Evolutionary conservation across 2,888 invertebrate genomes (phyloP), one percentile per base, ranked within the genome.

Genomic region (Steromphala cineraria): DNA sequence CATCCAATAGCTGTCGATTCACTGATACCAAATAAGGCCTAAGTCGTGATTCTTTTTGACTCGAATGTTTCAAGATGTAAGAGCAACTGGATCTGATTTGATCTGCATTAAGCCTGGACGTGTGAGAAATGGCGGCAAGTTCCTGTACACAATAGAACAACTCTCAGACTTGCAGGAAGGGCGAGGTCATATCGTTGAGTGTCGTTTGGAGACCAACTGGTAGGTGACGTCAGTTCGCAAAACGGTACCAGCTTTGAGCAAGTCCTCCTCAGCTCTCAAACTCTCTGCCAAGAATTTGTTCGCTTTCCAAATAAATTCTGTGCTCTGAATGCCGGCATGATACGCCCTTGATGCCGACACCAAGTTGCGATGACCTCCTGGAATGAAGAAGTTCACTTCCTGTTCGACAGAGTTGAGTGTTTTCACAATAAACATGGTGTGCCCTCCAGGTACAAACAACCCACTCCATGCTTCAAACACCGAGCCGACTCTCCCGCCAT

Each of bases 361-460:
- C 71, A 71, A 71, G 71, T 71, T 71, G 71, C n/a, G 28, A 19
- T 71, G 71, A 71, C 71, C 71, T 71, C 71, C 28, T 36, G 36
- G 71, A 28, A 40, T 36, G 71, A 36, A 71, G 71, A 71, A 31
- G 71, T 71, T 71, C 71, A 56, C 80, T 75, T 75, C 56, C 80
- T 67, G 78, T 53, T 53, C 56, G 67, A 67, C 77, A 67, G 21
- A 52, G n/a, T 21, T 17, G 46, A 21, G 21, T 81, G 62, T 81
- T 78, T 78, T 78, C 75, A 78, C 78, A 81, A 78, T 75, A 81
- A 78, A 81, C 81, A 81, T 19, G 21, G 21, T 19, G 36, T 78
- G 78, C 78, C 81, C 74, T 40, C 19, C 67, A 52, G 77, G 46
- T 53, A 53, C 31, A 24, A 24, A 24, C 55, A 24, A 24, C 76